Evolutionary conservation across 2,888 invertebrate species (phyloP), one percentile per base, ranked within the genome.

Genomic region (Spicauda simplicius): DNA sequence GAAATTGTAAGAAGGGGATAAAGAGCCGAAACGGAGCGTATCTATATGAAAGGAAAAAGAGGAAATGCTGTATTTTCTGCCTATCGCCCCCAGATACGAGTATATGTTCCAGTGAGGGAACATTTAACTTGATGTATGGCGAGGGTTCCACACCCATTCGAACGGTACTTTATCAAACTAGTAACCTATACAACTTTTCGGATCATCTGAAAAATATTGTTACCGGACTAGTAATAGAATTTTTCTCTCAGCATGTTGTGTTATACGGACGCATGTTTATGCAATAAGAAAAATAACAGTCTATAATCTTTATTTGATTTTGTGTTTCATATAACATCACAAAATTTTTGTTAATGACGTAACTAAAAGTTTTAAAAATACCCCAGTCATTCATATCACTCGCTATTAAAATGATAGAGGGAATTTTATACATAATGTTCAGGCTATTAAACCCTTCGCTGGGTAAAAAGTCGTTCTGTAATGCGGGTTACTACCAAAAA

Each of bases 41-140:
- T 82, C 81, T 81, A 82, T 84, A 83, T 82, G 81, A 85, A 84
- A 82, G 79, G 77, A 81, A 81, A 80, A 77, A 76, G 77, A 75
- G 79, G 74, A 77, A 82, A 77, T 77, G 76, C 73, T 74, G 77
- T 78, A 80, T 82, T 81, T 80, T 75, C 73, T 73, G 76, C 75
- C 76, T 85, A 83, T 85, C 85, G 80, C 77, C 72, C 76, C 75
- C 73, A 81, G 80, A 82, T 78, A 81, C 77, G 74, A 75, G 75
- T 79, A 77, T 80, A 76, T 76, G 77, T 79, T 78, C 74, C 71
- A 72, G 73, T 74, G 63, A 77, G 77, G 78, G 78, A 80, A 81
- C 78, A 77, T 79, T 82, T 79, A 71, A 79, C 75, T 76, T 83
- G 84, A 86, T 85, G 78, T 85, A 83, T 78, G 80, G 74, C 76